phyloP scores from a whole-genome alignment of 2,797 vertebrate genomes.

The Nasua narica region DNA sequence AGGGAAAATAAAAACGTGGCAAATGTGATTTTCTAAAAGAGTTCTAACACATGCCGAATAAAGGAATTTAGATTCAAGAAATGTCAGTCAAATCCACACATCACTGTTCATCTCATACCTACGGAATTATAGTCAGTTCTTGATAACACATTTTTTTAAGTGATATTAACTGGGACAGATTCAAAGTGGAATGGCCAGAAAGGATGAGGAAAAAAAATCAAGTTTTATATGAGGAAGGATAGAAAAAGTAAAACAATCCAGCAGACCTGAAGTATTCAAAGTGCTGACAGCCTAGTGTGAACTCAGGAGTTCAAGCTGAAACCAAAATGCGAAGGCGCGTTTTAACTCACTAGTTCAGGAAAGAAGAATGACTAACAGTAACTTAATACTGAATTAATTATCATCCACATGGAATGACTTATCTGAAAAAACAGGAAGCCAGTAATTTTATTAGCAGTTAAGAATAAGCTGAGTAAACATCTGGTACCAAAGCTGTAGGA shows the following conservation, averaged over 20 bases:
- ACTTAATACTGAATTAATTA: not conserved
- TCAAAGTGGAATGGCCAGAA: not conserved
- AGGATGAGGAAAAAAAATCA: not conserved
- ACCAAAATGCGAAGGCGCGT: not conserved
- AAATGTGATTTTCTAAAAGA: constrained; percentile 16
- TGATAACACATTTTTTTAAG: not conserved
- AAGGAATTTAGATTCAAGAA: constrained; percentile 1
- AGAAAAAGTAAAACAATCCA: not conserved
- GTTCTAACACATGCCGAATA: not conserved
- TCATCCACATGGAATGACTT: not conserved
- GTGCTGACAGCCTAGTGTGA: not conserved
- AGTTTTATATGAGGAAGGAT: not conserved
- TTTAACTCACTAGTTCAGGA: not conserved
- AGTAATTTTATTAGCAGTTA: not conserved
- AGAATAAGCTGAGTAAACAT: not conserved
- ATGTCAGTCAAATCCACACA: not conserved
- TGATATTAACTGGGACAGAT: not conserved
- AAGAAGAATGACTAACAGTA: not conserved
- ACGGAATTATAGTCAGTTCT: not conserved
- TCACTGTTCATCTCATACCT: not conserved
- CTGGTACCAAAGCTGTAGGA: not conserved
- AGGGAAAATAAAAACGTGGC: not conserved
- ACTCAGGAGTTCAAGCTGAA: not conserved
- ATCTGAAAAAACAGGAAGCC: not conserved
- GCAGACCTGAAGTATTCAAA: not conserved